A percentile compares a stretch with the other conserved stretches of the same genome.
phyloP scores from a whole-genome alignment of 2,888 invertebrate genomes.

The Saturnia japonica region DNA sequence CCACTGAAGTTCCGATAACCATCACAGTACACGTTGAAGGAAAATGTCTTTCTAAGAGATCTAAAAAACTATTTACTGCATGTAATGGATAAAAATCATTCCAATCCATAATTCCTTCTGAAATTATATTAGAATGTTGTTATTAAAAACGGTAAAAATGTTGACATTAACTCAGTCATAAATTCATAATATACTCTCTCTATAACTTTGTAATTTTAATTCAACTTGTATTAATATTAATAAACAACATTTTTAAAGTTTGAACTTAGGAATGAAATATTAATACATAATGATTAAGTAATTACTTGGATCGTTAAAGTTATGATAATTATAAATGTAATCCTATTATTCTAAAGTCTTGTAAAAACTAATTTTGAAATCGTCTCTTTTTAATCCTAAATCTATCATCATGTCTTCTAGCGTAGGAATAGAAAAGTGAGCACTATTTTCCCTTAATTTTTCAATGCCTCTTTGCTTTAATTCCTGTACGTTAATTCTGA shows the following conservation, averaged over 20 bases:
- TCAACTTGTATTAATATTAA: no score
- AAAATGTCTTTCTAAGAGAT: slow-evolving; percentile 86
- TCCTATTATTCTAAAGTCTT: no score
- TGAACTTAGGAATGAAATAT: no score
- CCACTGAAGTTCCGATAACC: slow-evolving; percentile 87
- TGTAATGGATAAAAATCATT: slow-evolving; percentile 87
- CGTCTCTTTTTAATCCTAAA: neutral
- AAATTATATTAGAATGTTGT: slow-evolving; percentile 29
- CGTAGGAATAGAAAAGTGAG: no score
- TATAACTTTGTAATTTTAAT: no score
- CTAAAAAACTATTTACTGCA: slow-evolving; percentile 87
- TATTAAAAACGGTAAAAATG: neutral
- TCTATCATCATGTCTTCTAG: neutral
- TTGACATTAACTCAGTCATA: no score
- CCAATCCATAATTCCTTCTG: slow-evolving; percentile 84
- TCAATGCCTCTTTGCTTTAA: neutral
- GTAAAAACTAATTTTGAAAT: no score
- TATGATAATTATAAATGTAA: no score
- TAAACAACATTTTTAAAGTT: no score
- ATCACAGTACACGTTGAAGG: slow-evolving; percentile 87
- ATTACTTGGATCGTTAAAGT: no score
- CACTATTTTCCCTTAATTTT: neutral
- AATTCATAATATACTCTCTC: no score
- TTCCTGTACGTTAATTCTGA: neutral
- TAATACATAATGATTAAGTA: no score